These are phyloP conservation scores for Lutraria rhynchaena DNA, from an alignment of 1,140 invertebrate species.

Conservation along the genomic window DNA sequence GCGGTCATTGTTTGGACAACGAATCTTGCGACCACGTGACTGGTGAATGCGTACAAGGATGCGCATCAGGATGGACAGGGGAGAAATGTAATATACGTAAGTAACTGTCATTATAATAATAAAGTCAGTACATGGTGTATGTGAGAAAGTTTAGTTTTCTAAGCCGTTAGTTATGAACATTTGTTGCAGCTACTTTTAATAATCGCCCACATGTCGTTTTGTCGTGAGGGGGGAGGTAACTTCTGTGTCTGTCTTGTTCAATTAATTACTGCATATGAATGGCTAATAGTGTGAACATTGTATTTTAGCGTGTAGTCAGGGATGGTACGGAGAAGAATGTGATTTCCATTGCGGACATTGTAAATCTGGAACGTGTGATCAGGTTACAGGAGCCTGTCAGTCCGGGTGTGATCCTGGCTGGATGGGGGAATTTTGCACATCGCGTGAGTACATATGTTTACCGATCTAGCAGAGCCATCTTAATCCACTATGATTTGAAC, in stretches of 20 bases:
- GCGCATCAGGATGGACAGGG: slow-evolving; percentile 66
- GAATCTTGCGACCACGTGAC: slow-evolving; percentile 69
- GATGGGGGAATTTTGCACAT: slow-evolving; percentile 61
- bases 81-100: slow-evolving; percentile 64
- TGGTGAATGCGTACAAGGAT: slow-evolving; percentile 64
- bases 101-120: slow-evolving; percentile 23
- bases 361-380: slow-evolving; percentile 62
- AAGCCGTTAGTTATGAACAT: slow-evolving; percentile 45
- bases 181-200: too few relatives aligned
- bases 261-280: too few relatives aligned
- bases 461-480: too few relatives aligned
- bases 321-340: slow-evolving; percentile 69
- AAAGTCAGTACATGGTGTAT: too few relatives aligned
- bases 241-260: too few relatives aligned
- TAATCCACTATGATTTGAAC: too few relatives aligned
- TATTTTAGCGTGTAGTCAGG: slow-evolving; percentile 66
- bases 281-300: too few relatives aligned
- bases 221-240: too few relatives aligned
- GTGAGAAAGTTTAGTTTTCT: too few relatives aligned
- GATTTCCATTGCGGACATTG: slow-evolving; percentile 70
- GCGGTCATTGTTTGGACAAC: slow-evolving; percentile 64
- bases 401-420: slow-evolving; percentile 66
- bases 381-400: slow-evolving; percentile 60
- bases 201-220: too few relatives aligned
- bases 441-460: slow-evolving; percentile 52